Evolutionary conservation across 2,888 invertebrate genomes (phyloP), one percentile per base, ranked within the genome.

Genomic region (Sarcophaga carnaria): DNA sequence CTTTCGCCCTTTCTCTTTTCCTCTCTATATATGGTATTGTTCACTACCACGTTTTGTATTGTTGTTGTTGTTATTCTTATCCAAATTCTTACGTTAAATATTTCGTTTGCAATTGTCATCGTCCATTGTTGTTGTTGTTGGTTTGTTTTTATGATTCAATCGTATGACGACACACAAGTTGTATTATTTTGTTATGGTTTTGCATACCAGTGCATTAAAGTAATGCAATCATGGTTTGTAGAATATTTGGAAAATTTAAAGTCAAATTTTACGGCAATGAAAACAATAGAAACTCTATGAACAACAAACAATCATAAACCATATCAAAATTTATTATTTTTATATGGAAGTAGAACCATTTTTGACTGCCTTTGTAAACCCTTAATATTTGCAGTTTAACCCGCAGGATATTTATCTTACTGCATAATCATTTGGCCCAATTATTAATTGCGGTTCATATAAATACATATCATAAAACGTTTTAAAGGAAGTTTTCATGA

Each of bases 141-240:
- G 14, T 62, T 27, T 59, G 20, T 77, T 63, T 27, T n/a, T 60
- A 79, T 87, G 86, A 87, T 84, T 84, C 75, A 87, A 81, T 79
- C 45, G 45, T 72, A 79, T 87, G 87, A 84, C 87, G 87, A 87
- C 87, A 87, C 87, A 87, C 75, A 80, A 66, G 66, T 79, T 74
- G 37, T 83, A 27, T 27, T 62, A 37, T 84, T 22, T 78, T 49
- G 25, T 27, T 80, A 78, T 10, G 27, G 62, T 63, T 66, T 80
- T 77, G 64, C 37, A 76, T 76, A 67, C 59, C 80, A 86, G 79
- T 60, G 22, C 54, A 20, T 22, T 79, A 12, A 77, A 37, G 49
- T 64, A 66, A 64, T 67, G 66, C 11, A 47, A 10, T 83, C 17
- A 59, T 66, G n/a, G 47, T 4, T 4, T 25, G 49, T 22, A 17